Evolutionary conservation across 2,888 invertebrate species (phyloP).

Genomic region (Melanotus villosus): DNA sequence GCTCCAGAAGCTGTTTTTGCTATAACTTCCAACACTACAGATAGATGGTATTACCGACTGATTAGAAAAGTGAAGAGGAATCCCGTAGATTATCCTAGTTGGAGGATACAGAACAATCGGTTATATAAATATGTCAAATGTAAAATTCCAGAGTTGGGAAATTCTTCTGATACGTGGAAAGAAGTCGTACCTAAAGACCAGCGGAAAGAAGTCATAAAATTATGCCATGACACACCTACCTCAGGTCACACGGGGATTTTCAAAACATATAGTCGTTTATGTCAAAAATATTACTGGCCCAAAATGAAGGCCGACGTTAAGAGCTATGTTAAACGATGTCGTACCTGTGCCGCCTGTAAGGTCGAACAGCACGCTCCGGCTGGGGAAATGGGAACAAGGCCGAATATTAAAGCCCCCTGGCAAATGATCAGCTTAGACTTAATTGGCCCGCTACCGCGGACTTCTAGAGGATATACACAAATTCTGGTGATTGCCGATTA

Average conservation of each 20-base stretch:
- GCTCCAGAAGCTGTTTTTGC: too few relatives aligned
- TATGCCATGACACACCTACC: background rate
- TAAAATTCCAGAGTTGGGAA: background rate
- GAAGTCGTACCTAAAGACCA: background rate
- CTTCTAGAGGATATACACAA: background rate
- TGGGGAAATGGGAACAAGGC: background rate
- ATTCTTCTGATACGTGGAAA: background rate
- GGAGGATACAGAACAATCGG: slow-evolving; percentile 17
- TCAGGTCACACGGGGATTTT: background rate
- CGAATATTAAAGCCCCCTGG: background rate
- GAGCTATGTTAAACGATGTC: background rate
- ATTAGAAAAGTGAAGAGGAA: too few relatives aligned
- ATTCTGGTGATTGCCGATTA: background rate
- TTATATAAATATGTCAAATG: background rate
- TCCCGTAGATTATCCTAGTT: too few relatives aligned
- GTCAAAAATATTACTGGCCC: slow-evolving; percentile 3
- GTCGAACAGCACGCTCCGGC: background rate
- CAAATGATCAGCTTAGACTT: background rate
- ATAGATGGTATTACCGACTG: too few relatives aligned
- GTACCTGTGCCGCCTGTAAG: background rate
- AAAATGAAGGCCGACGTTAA: background rate
- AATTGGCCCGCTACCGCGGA: slow-evolving; percentile 3
- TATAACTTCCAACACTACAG: too few relatives aligned
- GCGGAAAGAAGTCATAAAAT: background rate
- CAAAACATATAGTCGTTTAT: background rate